These are phyloP conservation scores for Ammodytes marinus DNA, from an alignment of 2,113 vertebrate species.

Conservation along the genomic window DNA sequence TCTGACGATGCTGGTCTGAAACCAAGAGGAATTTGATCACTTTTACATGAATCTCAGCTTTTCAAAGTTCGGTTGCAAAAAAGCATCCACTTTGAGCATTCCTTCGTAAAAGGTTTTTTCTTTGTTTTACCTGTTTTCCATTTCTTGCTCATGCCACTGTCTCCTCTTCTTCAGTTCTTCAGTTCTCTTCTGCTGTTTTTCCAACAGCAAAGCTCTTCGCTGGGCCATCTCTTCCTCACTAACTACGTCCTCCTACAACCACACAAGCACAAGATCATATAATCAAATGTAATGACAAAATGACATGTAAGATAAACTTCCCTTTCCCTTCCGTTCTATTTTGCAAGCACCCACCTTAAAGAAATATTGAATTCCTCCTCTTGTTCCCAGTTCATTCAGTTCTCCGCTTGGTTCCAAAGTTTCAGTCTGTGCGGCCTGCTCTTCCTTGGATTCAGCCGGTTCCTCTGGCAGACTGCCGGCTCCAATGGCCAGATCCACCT, in stretches of 20 bases:
- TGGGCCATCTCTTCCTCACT: slow-evolving; percentile 89
- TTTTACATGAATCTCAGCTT: background rate
- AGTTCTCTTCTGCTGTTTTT: slow-evolving; percentile 88
- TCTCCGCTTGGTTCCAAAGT: slow-evolving; percentile 74
- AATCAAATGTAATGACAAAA: background rate
- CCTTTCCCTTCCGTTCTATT: background rate
- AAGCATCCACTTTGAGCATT: slow-evolving; percentile 66
- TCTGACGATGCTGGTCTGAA: slow-evolving; percentile 57
- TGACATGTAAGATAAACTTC: slow-evolving; percentile 4
- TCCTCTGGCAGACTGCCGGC: slow-evolving; percentile 1
- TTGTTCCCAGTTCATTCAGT: slow-evolving; percentile 77
- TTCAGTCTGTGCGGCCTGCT: background rate
- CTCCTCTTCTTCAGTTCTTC: slow-evolving; percentile 87
- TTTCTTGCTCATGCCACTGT: slow-evolving; percentile 88
- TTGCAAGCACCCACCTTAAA: slow-evolving; percentile 78
- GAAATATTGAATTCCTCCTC: slow-evolving; percentile 87
- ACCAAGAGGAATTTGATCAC: background rate
- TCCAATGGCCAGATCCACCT: slow-evolving; percentile 26
- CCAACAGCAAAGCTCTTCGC: slow-evolving; percentile 86
- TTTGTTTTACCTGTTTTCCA: slow-evolving; percentile 83
- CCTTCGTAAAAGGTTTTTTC: slow-evolving; percentile 69
- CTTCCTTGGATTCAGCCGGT: slow-evolving; percentile 21
- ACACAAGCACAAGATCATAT: slow-evolving; percentile 14
- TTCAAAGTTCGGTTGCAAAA: background rate
- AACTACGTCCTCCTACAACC: slow-evolving; percentile 81